phyloP scores from a whole-genome alignment of 2,113 vertebrate genomes.

The Trematomus loennbergii region DNA sequence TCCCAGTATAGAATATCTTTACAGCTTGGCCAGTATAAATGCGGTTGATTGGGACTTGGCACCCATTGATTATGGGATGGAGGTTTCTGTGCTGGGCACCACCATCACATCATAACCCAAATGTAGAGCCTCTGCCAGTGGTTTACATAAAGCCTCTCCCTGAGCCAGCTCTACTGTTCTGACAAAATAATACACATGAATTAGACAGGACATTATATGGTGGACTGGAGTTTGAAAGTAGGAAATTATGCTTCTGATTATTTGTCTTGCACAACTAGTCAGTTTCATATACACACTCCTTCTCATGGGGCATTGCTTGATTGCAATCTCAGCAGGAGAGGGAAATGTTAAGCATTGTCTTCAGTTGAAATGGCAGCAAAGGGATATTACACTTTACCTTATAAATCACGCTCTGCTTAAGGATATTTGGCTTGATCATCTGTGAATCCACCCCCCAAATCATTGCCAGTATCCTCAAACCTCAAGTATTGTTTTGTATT shows the following conservation, averaged over 20 bases:
- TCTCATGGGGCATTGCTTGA: background rate
- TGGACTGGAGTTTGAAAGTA: background rate
- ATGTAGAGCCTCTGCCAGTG: constrained; percentile 4
- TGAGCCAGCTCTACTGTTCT: constrained; percentile 10
- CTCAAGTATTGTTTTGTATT: background rate
- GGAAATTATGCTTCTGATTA: background rate
- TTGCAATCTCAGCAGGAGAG: constrained; percentile 21
- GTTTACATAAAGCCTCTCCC: constrained; percentile 26
- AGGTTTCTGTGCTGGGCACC: constrained; percentile 20
- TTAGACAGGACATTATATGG: constrained; percentile 4
- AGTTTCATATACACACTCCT: background rate
- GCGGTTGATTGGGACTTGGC: constrained; percentile 38
- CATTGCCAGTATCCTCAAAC: background rate
- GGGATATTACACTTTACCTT: constrained; percentile 39
- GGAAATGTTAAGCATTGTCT: constrained; percentile 8
- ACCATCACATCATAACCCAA: constrained; percentile 22
- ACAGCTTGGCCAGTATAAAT: background rate
- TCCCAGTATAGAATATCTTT: background rate
- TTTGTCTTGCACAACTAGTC: background rate
- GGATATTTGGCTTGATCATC: constrained; percentile 25
- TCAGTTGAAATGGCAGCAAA: constrained; percentile 33
- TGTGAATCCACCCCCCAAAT: background rate
- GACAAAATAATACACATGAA: constrained; percentile 17
- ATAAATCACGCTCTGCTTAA: constrained; percentile 20
- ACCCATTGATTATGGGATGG: constrained; percentile 38